These are phyloP conservation scores for Sminthopsis crassicaudata DNA, from an alignment of 2,113 vertebrate genomes.

Conservation along the genomic window DNA sequence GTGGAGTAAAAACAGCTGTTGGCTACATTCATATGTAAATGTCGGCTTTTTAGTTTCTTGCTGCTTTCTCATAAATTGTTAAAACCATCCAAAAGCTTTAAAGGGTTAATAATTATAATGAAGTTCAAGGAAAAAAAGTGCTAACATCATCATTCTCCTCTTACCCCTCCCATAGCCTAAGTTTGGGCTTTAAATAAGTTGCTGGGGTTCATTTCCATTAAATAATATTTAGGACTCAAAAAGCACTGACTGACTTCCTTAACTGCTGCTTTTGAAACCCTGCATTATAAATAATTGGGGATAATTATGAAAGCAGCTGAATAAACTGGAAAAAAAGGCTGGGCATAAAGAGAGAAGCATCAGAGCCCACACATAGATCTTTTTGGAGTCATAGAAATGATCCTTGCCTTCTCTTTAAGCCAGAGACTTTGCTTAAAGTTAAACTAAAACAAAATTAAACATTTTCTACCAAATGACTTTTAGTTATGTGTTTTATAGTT, in stretches of 20 bases:
- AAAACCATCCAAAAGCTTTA: neutral
- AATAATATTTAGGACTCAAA: neutral
- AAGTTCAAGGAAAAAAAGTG: neutral
- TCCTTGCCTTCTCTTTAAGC: conserved; percentile 19
- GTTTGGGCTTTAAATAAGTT: neutral
- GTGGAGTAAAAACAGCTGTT: conserved; percentile 8
- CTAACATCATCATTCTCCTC: neutral
- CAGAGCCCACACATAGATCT: conserved; percentile 49
- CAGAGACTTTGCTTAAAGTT: conserved; percentile 1
- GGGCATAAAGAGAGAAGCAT: neutral
- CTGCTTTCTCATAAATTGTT: neutral
- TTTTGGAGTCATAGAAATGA: conserved; percentile 2
- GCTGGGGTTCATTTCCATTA: conserved; percentile 6
- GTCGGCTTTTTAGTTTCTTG: neutral
- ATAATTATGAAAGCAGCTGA: conserved; percentile 70
- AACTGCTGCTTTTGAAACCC: conserved; percentile 59
- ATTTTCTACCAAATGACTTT: neutral
- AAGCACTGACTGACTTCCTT: conserved; percentile 21
- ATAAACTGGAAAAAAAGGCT: conserved; percentile 49
- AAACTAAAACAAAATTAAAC: conserved; percentile 30
- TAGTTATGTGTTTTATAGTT: conserved; percentile 32
- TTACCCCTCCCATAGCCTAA: neutral
- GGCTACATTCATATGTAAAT: conserved; percentile 1
- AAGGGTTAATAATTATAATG: neutral
- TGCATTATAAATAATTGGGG: conserved; percentile 42